Evolutionary conservation across 2,113 vertebrate species (phyloP).

Genomic region (Corythoichthys intestinalis): DNA sequence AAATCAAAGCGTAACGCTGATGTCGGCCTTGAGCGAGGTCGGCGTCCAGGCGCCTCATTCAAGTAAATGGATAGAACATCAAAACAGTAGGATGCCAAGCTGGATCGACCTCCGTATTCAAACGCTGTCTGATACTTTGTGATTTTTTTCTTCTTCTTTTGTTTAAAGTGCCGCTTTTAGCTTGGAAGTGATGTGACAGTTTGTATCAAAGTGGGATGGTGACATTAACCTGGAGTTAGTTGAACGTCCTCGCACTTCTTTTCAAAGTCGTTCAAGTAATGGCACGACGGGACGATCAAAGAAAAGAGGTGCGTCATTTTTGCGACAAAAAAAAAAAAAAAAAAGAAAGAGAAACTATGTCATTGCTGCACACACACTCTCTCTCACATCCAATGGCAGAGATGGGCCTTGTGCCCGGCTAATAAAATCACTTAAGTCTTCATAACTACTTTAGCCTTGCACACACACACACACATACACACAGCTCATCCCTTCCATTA

Average conservation of each 20-base stretch:
- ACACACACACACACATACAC: conserved; percentile 31
- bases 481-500: conserved; percentile 69
- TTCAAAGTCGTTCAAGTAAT: not conserved
- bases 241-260: not conserved
- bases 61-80: conserved; percentile 34
- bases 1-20: conserved; percentile 44
- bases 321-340: not conserved
- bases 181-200: not conserved
- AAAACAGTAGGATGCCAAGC: conserved; percentile 33
- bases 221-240: not conserved
- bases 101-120: conserved; percentile 8
- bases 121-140: not conserved
- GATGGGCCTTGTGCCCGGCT: conserved; percentile 44
- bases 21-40: conserved; percentile 22
- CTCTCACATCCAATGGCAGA: conserved; percentile 31
- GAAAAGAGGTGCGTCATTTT: conserved; percentile 7
- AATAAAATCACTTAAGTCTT: conserved; percentile 69
- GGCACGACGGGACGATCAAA: not conserved
- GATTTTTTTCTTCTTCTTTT: no score
- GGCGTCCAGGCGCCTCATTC: conserved; percentile 27
- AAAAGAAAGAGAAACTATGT: conserved; percentile 43
- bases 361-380: conserved; percentile 25
- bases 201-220: not conserved
- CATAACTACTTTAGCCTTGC: conserved; percentile 68
- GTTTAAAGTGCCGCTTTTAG: not conserved